Percentiles rank a stretch among this genome's conserved stretches.
Conservation (phyloP, 2,797 vertebrate genomes). For the Phoebastria nigripes region DNA sequence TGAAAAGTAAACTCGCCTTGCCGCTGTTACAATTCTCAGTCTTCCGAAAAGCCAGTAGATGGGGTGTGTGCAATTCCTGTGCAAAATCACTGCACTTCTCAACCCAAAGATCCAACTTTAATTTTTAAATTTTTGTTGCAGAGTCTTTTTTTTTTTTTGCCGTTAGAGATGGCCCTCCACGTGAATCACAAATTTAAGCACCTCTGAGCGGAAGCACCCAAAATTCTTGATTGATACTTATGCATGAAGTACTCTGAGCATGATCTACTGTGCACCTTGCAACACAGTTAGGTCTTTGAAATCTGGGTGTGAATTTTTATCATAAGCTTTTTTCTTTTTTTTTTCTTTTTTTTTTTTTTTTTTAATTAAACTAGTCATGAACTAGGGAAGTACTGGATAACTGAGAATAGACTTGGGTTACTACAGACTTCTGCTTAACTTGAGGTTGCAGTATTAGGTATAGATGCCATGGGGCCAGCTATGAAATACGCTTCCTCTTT, state of each 20-base stretch:
- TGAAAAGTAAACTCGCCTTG: neutral
- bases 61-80: conserved; percentile 44
- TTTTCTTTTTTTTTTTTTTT: neutral
- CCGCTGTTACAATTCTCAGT: neutral
- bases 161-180: neutral
- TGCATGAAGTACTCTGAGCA: neutral
- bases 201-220: neutral
- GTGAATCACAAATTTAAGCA: neutral
- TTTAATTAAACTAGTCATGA: neutral
- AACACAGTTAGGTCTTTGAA: neutral
- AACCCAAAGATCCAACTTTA: neutral
- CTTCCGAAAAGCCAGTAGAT: conserved; percentile 55
- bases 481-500: neutral
- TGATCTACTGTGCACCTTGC: neutral
- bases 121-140: neutral
- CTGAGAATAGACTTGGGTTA: neutral
- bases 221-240: neutral
- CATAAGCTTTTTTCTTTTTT: neutral
- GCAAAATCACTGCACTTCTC: neutral
- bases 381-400: neutral
- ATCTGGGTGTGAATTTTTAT: neutral
- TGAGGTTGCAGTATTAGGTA: neutral
- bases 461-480: neutral
- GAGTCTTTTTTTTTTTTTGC: neutral
- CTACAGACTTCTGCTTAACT: neutral